Evolutionary conservation across 2,888 invertebrate genomes (phyloP).

Genomic region (Sturmia bella): DNA sequence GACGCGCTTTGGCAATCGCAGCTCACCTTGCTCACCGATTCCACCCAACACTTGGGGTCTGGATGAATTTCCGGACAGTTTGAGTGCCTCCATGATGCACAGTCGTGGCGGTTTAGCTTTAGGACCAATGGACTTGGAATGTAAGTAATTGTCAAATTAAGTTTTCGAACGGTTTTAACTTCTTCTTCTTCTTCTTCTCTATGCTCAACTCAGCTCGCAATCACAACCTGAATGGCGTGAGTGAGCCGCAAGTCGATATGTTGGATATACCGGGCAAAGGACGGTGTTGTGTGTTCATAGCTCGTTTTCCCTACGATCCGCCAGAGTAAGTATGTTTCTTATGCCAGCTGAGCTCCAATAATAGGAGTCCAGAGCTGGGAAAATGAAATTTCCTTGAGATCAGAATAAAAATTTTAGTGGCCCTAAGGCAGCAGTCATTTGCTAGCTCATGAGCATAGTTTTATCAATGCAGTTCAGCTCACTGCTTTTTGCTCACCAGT

Average conservation of each 20-base stretch:
- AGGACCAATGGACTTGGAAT: slow-evolving; percentile 81
- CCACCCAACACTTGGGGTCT: slow-evolving; percentile 85
- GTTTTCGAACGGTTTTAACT: too few relatives aligned
- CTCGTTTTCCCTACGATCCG: slow-evolving; percentile 89
- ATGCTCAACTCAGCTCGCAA: slow-evolving; percentile 77
- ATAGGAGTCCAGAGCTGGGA: too few relatives aligned
- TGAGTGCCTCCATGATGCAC: slow-evolving; percentile 84
- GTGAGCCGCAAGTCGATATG: slow-evolving; percentile 92
- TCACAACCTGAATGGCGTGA: slow-evolving; percentile 84
- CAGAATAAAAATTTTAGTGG: not conserved
- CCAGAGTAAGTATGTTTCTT: slow-evolving; percentile 84
- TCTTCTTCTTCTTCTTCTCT: not conserved
- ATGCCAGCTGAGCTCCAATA: too few relatives aligned
- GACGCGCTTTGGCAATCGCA: slow-evolving; percentile 84
- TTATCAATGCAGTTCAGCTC: too few relatives aligned
- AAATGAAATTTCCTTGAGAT: too few relatives aligned
- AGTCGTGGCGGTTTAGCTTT: slow-evolving; percentile 84
- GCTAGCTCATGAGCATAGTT: too few relatives aligned
- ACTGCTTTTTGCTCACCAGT: too few relatives aligned
- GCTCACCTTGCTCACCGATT: slow-evolving; percentile 86
- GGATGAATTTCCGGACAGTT: slow-evolving; percentile 85
- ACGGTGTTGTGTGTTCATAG: slow-evolving; percentile 95
- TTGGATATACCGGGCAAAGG: slow-evolving; percentile 97
- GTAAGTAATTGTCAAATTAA: slow-evolving; percentile 73
- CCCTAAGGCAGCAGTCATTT: too few relatives aligned